Percentiles rank a stretch among this genome's conserved stretches.
Evolutionary conservation across 2,888 invertebrate genomes (phyloP).

Genomic region (Andrena bicolor): DNA sequence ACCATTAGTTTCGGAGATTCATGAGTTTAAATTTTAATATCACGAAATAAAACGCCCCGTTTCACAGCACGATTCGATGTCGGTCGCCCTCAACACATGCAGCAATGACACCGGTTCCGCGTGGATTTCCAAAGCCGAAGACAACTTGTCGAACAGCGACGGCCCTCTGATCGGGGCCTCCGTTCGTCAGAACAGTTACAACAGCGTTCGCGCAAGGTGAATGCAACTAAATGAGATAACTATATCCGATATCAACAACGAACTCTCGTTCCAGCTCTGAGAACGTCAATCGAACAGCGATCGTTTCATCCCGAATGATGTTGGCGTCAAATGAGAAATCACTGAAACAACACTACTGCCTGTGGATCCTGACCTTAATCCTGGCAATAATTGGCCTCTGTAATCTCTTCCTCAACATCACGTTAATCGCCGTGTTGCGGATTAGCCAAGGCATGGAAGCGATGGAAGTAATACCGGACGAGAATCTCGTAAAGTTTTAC

Average conservation of each 20-base stretch:
- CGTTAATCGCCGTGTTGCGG: slow-evolving; percentile 92
- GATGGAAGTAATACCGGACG: slow-evolving; percentile 92
- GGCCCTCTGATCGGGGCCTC: slow-evolving; percentile 79
- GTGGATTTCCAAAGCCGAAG: slow-evolving; percentile 81
- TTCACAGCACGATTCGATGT: slow-evolving; percentile 49
- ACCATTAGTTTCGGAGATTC: too few relatives aligned
- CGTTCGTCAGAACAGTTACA: slow-evolving; percentile 60
- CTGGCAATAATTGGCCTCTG: slow-evolving; percentile 89
- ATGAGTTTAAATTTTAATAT: background rate
- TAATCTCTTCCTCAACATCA: slow-evolving; percentile 92
- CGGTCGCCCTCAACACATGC: slow-evolving; percentile 69
- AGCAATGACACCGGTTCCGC: slow-evolving; percentile 78
- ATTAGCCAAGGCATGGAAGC: slow-evolving; percentile 94
- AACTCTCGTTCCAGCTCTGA: slow-evolving; percentile 31
- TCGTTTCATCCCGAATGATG: slow-evolving; percentile 47
- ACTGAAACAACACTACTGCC: slow-evolving; percentile 80
- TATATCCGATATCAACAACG: background rate
- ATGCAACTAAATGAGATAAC: background rate
- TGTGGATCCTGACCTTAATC: slow-evolving; percentile 92
- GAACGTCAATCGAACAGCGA: slow-evolving; percentile 54
- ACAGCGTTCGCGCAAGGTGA: slow-evolving; percentile 61
- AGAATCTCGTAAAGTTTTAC: slow-evolving; percentile 91
- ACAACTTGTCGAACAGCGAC: slow-evolving; percentile 83
- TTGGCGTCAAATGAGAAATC: slow-evolving; percentile 67
- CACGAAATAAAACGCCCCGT: background rate